Percentiles rank a stretch among this genome's conserved stretches.
Conservation (phyloP, 1,140 invertebrate genomes). For the Drosophila carrolli region DNA sequence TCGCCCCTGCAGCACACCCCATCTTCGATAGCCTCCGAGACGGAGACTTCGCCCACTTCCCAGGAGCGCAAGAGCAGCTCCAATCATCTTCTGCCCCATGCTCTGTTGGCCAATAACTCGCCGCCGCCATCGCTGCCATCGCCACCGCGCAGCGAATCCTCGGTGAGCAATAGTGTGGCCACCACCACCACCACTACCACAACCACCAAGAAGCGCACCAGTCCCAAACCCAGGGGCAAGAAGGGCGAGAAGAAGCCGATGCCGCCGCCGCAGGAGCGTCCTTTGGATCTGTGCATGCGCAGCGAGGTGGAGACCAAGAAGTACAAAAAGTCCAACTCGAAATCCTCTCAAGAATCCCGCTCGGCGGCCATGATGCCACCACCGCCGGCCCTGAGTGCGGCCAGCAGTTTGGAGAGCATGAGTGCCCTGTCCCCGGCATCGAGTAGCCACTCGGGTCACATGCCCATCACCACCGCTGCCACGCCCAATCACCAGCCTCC, state of each 20-base stretch:
- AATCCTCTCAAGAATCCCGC: conserved; percentile 83
- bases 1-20: conserved; percentile 80
- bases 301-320: conserved; percentile 70
- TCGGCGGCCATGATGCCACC: conserved; percentile 84
- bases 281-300: conserved; percentile 92
- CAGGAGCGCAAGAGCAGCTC: conserved; percentile 39
- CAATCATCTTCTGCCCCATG: conserved; percentile 47
- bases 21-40: conserved; percentile 75
- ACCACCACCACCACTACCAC: not conserved
- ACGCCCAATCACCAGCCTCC: conserved; percentile 49
- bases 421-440: conserved; percentile 73
- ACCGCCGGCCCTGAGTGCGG: conserved; percentile 65
- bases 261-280: conserved; percentile 90
- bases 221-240: conserved; percentile 53
- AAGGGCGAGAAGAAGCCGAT: conserved; percentile 72
- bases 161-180: conserved; percentile 41
- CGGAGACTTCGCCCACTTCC: conserved; percentile 67
- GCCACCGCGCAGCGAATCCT: conserved; percentile 80
- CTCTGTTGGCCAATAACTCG: conserved; percentile 57
- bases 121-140: conserved; percentile 78
- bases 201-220: conserved; percentile 40
- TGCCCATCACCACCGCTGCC: conserved; percentile 52
- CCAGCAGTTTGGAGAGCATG: conserved; percentile 75
- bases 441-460: conserved; percentile 68
- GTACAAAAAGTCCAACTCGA: conserved; percentile 68